These are phyloP conservation scores for Sarcophaga peregrina DNA, from an alignment of 1,140 invertebrate species.

Conservation along the genomic window DNA sequence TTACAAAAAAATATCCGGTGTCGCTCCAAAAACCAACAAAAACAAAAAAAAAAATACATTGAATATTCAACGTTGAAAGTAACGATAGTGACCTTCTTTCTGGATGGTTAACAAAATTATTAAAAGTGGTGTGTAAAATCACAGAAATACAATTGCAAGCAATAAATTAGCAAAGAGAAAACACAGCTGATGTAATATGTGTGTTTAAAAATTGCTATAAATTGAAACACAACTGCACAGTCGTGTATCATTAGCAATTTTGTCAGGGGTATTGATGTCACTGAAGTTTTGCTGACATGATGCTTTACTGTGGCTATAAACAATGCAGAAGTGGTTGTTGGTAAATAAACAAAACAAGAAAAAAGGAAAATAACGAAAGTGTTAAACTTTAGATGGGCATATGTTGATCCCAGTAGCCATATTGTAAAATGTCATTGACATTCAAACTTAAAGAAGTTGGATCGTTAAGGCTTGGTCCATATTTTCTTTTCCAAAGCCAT, in stretches of 20 bases:
- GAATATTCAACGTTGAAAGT: constrained; percentile 47
- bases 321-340: too few relatives aligned
- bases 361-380: too few relatives aligned
- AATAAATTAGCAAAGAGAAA: neutral
- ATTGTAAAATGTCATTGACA: neutral
- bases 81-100: constrained; percentile 54
- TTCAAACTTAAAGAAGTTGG: neutral
- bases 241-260: too few relatives aligned
- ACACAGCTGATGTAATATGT: too few relatives aligned
- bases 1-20: constrained; percentile 50
- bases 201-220: too few relatives aligned
- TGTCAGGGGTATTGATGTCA: neutral
- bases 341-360: too few relatives aligned
- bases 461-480: neutral
- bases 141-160: neutral
- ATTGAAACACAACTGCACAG: too few relatives aligned
- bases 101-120: constrained; percentile 17
- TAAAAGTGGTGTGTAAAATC: neutral
- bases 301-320: neutral
- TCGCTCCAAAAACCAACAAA: constrained; percentile 62
- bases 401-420: neutral
- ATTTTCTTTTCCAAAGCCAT: neutral
- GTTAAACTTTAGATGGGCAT: too few relatives aligned
- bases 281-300: neutral
- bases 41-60: too few relatives aligned